These are phyloP conservation scores for Conopomorpha cramerella DNA, from an alignment of 1,140 invertebrate genomes.

Conservation along the genomic window DNA sequence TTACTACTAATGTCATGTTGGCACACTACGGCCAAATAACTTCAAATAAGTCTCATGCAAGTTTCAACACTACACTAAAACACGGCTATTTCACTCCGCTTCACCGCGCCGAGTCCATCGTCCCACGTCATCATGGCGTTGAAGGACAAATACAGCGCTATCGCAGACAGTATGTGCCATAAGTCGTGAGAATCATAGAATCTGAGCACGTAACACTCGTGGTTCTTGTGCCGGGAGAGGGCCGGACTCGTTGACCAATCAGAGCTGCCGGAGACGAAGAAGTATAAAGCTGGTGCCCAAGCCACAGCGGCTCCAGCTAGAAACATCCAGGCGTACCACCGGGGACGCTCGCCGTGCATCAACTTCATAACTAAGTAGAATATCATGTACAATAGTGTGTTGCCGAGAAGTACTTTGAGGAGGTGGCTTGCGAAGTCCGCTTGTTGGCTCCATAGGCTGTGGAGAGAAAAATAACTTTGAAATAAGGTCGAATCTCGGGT, in stretches of 20 bases:
- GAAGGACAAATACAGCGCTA: constrained; percentile 89
- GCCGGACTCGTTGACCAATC: constrained; percentile 70
- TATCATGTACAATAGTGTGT: constrained; percentile 80
- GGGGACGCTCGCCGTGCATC: constrained; percentile 72
- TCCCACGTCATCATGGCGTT: constrained; percentile 82
- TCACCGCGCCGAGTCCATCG: constrained; percentile 75
- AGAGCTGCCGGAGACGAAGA: constrained; percentile 34
- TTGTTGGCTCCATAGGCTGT: constrained; percentile 61
- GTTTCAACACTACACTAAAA: constrained; percentile 52
- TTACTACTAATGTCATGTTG: too few relatives aligned
- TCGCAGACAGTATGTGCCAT: constrained; percentile 92
- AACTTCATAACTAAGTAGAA: constrained; percentile 91
- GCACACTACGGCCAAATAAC: too few relatives aligned
- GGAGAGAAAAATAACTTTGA: background rate
- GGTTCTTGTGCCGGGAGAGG: constrained; percentile 75
- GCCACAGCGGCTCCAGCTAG: constrained; percentile 23
- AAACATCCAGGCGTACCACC: constrained; percentile 47
- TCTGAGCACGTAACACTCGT: constrained; percentile 73
- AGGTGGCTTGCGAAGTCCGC: constrained; percentile 84
- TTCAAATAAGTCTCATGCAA: too few relatives aligned
- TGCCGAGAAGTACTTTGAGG: constrained; percentile 79
- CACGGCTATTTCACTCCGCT: constrained; percentile 75
- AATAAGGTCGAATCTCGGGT: too few relatives aligned
- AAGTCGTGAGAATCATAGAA: constrained; percentile 91
- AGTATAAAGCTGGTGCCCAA: constrained; percentile 41